Evolutionary conservation across 30 jellyfish, hydroid and myxozoan genomes (phyloP).

Genomic region (Chrysaora quinquecirrha): DNA sequence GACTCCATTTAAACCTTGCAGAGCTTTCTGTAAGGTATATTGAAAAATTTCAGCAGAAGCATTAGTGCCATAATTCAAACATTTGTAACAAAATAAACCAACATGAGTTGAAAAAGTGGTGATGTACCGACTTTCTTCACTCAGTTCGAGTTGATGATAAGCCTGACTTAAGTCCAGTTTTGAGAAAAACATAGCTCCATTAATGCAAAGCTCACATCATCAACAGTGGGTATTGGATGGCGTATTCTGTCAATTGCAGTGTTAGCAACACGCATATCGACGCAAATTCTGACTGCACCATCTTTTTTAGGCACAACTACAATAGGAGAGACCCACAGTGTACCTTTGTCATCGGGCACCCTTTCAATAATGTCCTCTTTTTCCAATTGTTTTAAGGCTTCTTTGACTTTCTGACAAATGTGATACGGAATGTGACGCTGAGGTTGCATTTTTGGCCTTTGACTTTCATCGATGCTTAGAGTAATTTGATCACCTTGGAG

Average conservation of each 20-base stretch:
- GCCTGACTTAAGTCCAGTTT: slow-evolving; percentile 47
- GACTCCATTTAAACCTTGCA: slow-evolving; percentile 26
- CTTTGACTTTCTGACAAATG: slow-evolving; percentile 25
- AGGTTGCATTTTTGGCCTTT: slow-evolving; percentile 37
- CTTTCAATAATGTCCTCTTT: slow-evolving; percentile 21
- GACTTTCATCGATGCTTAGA: slow-evolving; percentile 16
- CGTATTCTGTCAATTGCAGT: slow-evolving; percentile 42
- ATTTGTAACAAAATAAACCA: slow-evolving; percentile 20
- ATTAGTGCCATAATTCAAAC: slow-evolving; percentile 38
- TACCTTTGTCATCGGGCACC: slow-evolving; percentile 7
- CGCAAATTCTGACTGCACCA: slow-evolving; percentile 27
- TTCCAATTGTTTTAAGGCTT: slow-evolving; percentile 21
- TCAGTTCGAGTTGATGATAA: slow-evolving; percentile 38
- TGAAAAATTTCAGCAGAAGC: slow-evolving; percentile 63
- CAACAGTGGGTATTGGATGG: slow-evolving; percentile 66
- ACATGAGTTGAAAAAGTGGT: slow-evolving; percentile 34
- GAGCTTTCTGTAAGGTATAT: slow-evolving; percentile 10
- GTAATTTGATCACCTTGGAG: slow-evolving; percentile 11
- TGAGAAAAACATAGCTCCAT: slow-evolving; percentile 48
- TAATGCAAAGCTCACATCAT: slow-evolving; percentile 14
- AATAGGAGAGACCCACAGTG: slow-evolving; percentile 44
- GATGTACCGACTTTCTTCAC: slow-evolving; percentile 22
- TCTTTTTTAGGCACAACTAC: slow-evolving; percentile 35
- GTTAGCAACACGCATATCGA: slow-evolving; percentile 64
- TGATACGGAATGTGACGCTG: slow-evolving; percentile 34